phyloP scores from a whole-genome alignment of 2,888 invertebrate species.

The Arenicola marina region DNA sequence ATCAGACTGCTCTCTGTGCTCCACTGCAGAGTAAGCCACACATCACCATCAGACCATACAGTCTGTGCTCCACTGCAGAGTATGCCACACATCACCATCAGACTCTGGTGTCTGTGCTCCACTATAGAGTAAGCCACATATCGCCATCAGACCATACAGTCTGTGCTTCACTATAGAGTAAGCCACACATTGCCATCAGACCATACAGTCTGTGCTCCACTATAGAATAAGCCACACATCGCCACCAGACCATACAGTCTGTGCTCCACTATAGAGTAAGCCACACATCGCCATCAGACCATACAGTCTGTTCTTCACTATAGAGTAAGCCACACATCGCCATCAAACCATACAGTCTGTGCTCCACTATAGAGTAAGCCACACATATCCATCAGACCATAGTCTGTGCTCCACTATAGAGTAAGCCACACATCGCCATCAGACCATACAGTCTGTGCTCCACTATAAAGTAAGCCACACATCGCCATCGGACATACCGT shows the following conservation, averaged over 20 bases:
- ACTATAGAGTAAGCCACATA: conserved; percentile 25
- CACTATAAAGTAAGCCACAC: conserved; percentile 25
- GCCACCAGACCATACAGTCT: conserved; percentile 24
- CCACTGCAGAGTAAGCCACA: conserved; percentile 24
- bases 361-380: conserved; percentile 27
- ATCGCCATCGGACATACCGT: conserved; percentile 19
- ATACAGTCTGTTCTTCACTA: conserved; percentile 21
- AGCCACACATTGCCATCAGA: conserved; percentile 17
- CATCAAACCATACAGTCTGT: conserved; percentile 22
- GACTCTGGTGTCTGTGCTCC: conserved; percentile 23
- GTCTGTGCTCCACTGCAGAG: conserved; percentile 24
- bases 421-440: conserved; percentile 23
- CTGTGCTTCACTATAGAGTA: conserved; percentile 27
- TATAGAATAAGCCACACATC: conserved; percentile 23
- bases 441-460: conserved; percentile 24
- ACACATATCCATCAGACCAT: conserved; percentile 20
- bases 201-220: conserved; percentile 25
- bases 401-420: conserved; percentile 25
- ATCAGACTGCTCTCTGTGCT: conserved; percentile 23
- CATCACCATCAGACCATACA: conserved; percentile 22
- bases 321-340: conserved; percentile 25
- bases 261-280: conserved; percentile 26
- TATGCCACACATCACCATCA: conserved; percentile 19
- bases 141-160: conserved; percentile 22
- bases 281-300: conserved; percentile 21